Evolutionary conservation across 2,113 vertebrate genomes (phyloP), one percentile per base, ranked within the genome.

Genomic region (Salvelinus alpinus): DNA sequence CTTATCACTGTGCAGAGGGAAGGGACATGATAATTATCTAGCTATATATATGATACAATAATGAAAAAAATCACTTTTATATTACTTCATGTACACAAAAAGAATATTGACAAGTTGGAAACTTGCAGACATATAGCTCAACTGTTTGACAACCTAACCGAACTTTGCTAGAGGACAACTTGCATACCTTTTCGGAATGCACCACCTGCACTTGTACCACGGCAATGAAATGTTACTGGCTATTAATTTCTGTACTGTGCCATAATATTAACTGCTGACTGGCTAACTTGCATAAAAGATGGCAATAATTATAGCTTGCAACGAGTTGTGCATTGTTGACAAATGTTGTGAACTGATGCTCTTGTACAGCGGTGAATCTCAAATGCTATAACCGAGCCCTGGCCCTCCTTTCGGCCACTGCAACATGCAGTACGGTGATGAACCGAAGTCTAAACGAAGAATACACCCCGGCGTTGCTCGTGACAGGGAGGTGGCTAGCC

Each of bases 401-500:
- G 71, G 80, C 72, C 64, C 82, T 71, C 72, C 70, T 73, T 25
- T 79, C 82, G 80, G 84, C 73, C 71, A 78, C 69, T 75, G 74
- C 22, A 80, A 66, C 76, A 75, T 77, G 79, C 83, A 82, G 79
- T 70, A 62, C 86, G 81, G 83, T 74, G 83, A 81, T 83, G 72
- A 87, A 80, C 80, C 82, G 9, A 84, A 87, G 85, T 84, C 85
- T 85, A 84, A 62, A 22, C 18, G 51, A 73, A 64, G 51, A 72
- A 67, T 73, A 75, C 74, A 84, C 72, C 75, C 76, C 80, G 75
- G 80, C 68, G 71, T 67, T 76, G 65, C 59, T 60, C 57, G 70
- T 54, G 48, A 66, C 38, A 44, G 80, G 85, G 84, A 83, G 80
- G 80, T 77, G 85, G 79, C 84, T 62, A 54, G 51, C 51, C 51